Conservation (phyloP, 92 coral and sea anemone species). For the Epizoanthus ramosus region DNA sequence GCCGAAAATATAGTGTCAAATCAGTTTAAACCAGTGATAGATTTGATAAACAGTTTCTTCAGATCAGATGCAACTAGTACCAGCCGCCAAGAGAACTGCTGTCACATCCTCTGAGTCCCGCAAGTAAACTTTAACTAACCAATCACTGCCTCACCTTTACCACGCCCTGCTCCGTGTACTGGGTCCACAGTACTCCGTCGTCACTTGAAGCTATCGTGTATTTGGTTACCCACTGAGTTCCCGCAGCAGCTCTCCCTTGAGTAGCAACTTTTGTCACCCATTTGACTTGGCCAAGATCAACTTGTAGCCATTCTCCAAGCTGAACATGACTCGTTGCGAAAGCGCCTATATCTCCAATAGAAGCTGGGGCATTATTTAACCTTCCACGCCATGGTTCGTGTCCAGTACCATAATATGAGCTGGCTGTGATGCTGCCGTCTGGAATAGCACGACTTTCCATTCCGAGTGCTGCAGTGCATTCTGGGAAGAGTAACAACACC, state of each 20-base stretch:
- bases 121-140: too few relatives aligned
- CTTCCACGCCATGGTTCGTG: constrained; percentile 4
- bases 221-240: neutral
- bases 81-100: too few relatives aligned
- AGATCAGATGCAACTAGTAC: too few relatives aligned
- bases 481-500: neutral
- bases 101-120: too few relatives aligned
- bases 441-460: constrained; percentile 19
- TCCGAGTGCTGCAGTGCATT: constrained; percentile 11
- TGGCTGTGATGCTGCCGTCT: constrained; percentile 11
- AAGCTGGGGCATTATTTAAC: neutral
- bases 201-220: constrained; percentile 2
- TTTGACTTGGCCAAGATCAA: constrained; percentile 4
- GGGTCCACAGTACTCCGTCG: neutral
- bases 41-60: too few relatives aligned
- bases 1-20: too few relatives aligned
- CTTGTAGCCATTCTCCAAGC: constrained; percentile 5
- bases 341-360: neutral
- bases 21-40: too few relatives aligned
- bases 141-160: neutral
- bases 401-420: neutral
- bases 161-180: neutral
- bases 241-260: neutral
- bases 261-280: constrained; percentile 20
- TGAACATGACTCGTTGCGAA: neutral